phyloP scores from a whole-genome alignment of 2,797 vertebrate species.

The Tarsius wallacei region DNA sequence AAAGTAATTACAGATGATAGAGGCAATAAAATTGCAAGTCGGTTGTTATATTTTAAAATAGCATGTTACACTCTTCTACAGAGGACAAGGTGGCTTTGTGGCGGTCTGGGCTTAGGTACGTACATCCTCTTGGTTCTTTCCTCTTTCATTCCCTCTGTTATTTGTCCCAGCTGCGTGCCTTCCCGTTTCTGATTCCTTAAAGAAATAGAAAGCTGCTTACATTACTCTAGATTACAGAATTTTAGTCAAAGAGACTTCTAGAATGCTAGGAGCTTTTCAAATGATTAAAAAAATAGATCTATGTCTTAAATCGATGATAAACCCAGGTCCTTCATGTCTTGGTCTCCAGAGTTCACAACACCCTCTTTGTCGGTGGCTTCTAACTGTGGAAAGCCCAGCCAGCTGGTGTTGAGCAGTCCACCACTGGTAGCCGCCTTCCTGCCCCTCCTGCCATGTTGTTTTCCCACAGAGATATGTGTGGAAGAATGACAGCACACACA shows the following conservation, averaged over 20 bases:
- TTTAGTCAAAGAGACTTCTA: neutral
- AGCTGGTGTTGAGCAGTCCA: neutral
- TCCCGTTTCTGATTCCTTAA: neutral
- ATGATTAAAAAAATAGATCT: neutral
- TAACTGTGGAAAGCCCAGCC: neutral
- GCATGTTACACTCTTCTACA: neutral
- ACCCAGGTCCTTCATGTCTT: neutral
- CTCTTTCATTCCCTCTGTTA: neutral
- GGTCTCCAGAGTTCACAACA: neutral
- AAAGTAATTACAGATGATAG: neutral
- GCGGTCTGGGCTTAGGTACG: fast-evolving
- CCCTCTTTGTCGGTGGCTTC: neutral
- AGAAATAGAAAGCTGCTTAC: slow-evolving; percentile 11
- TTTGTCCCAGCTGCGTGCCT: neutral
- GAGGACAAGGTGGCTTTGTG: neutral
- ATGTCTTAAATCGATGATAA: neutral
- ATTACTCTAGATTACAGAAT: neutral
- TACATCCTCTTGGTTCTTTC: neutral
- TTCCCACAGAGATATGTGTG: neutral
- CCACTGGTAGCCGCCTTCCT: neutral
- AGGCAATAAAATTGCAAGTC: neutral
- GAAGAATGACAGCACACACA: neutral
- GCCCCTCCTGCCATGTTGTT: neutral
- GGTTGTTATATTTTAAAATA: neutral
- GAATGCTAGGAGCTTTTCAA: slow-evolving; percentile 53